A percentile compares a stretch with the other conserved stretches of the same genome.
phyloP scores from a whole-genome alignment of 2,113 vertebrate genomes.

The Cranoglanis bouderius region DNA sequence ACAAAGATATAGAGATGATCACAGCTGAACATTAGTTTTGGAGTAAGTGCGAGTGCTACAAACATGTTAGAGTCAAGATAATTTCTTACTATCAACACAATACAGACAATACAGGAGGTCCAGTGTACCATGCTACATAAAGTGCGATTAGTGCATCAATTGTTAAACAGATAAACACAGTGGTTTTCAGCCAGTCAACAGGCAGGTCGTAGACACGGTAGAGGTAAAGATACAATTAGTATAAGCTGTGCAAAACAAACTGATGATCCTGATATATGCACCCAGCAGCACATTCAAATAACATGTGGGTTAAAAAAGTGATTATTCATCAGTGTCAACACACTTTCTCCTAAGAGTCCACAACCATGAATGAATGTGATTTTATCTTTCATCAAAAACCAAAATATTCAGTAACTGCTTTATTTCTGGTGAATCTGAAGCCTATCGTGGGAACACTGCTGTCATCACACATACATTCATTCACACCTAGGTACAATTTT shows the following conservation, averaged over 20 bases:
- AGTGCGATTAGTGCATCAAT: background rate
- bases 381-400: background rate
- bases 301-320: background rate
- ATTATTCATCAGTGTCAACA: background rate
- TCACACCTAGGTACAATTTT: too few species aligned
- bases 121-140: background rate
- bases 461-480: background rate
- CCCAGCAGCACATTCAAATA: background rate
- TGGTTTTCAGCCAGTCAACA: background rate
- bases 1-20: background rate
- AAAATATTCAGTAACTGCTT: background rate
- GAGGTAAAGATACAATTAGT: constrained; percentile 9
- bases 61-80: background rate
- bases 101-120: background rate
- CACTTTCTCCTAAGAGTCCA: background rate
- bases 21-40: background rate
- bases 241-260: background rate
- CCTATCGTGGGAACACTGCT: background rate
- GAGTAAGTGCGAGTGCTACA: background rate
- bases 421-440: background rate
- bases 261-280: background rate
- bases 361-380: background rate
- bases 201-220: background rate
- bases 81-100: background rate
- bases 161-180: background rate